Evolutionary conservation across 2,113 vertebrate genomes (phyloP), one percentile per base, ranked within the genome.

Genomic region (Istiophorus platypterus): DNA sequence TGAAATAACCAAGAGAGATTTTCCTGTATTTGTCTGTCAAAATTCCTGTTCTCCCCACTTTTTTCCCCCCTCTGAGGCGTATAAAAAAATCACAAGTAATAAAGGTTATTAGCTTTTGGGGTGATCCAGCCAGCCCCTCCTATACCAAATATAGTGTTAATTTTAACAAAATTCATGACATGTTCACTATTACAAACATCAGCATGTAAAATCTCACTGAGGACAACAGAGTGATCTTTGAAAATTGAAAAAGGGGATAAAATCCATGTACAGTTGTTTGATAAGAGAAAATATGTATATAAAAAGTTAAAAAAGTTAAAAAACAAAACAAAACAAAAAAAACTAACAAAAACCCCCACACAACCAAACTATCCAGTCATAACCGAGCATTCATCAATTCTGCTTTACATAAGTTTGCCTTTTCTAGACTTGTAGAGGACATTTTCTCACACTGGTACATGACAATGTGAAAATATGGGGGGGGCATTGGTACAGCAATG

Each of bases 111-210:
- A 17, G n/a, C 13, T 66, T 68, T 26, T 1, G 63, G 88, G 85
- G 54, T 87, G 91, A 87, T 61, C 91, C 89, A 88, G 89, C 82
- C 91, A 87, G 63, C 80, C 89, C 89, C 34, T 42, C 7, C 27
- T 34, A 11, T n/a, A 57, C 7, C 49, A 68, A 69, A 51, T 22
- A 57, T 24, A 58, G n/a, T 47, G 34, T 61, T 52, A 0, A 29
- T 49, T 62, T 26, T 2, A 1, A 41, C 29, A 31, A 10, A 64
- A 27, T 27, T 22, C 8, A 18, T 17, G 31, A 34, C 31, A 34
- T 13, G 7, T 22, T 78, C 24, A 20, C 59, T 59, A 34, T 22
- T 0, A 61, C 8, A 15, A 57, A 37, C 6, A 20, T 18, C n/a
- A 47, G 5, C 14, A 24, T 24, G 14, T 1, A 42, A 22, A 7